Percentiles rank a stretch among this genome's conserved stretches.
These are phyloP conservation scores for Prionace glauca DNA, from an alignment of 2,797 vertebrate genomes.

Conservation along the genomic window DNA sequence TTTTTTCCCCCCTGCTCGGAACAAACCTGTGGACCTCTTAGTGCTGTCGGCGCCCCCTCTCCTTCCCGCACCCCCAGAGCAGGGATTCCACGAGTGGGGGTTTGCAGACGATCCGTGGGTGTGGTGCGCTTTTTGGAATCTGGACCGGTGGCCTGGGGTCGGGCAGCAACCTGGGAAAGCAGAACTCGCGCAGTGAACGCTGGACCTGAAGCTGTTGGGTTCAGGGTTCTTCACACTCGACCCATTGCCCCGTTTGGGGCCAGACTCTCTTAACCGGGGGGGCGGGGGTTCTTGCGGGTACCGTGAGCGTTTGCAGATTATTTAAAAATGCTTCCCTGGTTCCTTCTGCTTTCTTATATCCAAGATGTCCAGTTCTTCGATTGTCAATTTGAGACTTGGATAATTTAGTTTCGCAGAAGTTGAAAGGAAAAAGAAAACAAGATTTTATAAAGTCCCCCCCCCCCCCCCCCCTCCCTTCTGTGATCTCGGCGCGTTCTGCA, in stretches of 20 bases:
- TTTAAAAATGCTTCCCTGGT: neutral
- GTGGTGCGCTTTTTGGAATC: too few species aligned
- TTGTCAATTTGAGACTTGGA: neutral
- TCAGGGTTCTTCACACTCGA: neutral
- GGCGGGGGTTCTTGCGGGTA: neutral
- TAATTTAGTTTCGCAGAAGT: too few species aligned
- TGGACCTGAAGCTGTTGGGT: too few species aligned
- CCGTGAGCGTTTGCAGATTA: neutral
- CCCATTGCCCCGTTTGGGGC: neutral
- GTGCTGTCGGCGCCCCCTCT: neutral
- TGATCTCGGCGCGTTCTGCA: neutral
- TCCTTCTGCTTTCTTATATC: too few species aligned
- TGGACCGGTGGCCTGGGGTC: neutral
- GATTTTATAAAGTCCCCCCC: neutral
- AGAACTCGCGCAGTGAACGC: neutral
- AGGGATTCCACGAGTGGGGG: too few species aligned
- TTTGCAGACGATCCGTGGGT: neutral
- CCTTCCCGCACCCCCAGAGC: neutral
- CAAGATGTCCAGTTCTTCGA: neutral
- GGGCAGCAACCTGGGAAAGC: neutral
- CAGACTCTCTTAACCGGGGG: neutral
- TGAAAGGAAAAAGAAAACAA: neutral
- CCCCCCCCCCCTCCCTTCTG: neutral
- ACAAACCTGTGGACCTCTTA: neutral
- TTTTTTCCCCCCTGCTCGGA: neutral